Conservation (phyloP, 2,797 vertebrate species). For the Australoheros facetus region DNA sequence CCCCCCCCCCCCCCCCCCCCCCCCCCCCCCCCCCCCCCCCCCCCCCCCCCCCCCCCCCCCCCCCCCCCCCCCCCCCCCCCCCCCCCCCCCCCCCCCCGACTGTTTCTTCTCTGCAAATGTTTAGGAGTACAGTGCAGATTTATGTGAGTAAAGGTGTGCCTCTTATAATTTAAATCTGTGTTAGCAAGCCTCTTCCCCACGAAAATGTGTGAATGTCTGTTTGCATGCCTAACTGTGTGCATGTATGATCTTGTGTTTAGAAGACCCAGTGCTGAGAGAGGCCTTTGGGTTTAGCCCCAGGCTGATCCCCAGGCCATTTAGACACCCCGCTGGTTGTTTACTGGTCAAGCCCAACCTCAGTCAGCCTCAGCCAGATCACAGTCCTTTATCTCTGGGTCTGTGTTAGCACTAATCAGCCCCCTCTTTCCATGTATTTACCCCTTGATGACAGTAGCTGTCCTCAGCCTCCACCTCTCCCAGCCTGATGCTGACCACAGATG, state of each 20-base stretch:
- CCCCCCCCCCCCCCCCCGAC: no score
- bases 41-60: no score
- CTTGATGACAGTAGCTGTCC: slow-evolving; percentile 91
- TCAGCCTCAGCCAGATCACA: slow-evolving; percentile 59
- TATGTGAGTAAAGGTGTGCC: slow-evolving; percentile 19
- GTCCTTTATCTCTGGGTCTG: slow-evolving; percentile 85
- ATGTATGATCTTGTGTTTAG: slow-evolving; percentile 63
- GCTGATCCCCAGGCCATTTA: slow-evolving; percentile 70
- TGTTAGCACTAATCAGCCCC: slow-evolving; percentile 78
- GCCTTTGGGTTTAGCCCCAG: slow-evolving; percentile 80
- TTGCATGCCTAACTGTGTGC: slow-evolving; percentile 70
- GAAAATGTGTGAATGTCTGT: slow-evolving; percentile 33
- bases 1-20: no score
- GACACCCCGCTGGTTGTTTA: slow-evolving; percentile 69
- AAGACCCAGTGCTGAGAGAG: slow-evolving; percentile 83
- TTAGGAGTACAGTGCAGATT: background rate
- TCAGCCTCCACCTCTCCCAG: slow-evolving; percentile 72
- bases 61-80: no score
- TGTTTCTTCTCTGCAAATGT: slow-evolving; percentile 12
- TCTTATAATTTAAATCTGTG: slow-evolving; percentile 26
- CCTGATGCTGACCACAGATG: slow-evolving; percentile 85
- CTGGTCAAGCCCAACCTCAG: slow-evolving; percentile 67
- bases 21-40: no score
- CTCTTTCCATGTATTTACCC: slow-evolving; percentile 86
- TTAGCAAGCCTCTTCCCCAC: slow-evolving; percentile 2